Base-by-base conservation (phyloP, 1,140 invertebrate species). In the Aphelenchoides avenae region DNA sequence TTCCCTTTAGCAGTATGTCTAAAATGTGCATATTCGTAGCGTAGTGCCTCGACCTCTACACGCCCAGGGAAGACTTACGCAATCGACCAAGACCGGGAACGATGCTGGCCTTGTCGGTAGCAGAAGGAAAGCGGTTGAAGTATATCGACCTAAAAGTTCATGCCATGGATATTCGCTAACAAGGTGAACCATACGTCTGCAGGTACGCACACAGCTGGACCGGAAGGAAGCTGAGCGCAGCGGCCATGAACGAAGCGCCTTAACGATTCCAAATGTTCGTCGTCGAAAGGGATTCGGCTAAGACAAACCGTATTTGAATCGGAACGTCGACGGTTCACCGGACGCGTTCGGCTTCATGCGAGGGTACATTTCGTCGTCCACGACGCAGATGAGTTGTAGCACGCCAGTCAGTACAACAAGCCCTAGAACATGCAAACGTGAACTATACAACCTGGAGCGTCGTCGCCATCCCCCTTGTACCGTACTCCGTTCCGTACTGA, bases 291-390 rank as follows among this genome's bases (percentile, higher is more conserved):
- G 41, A 11, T 43, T 26, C 24, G 42, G 1, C 11, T 15, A n/a
- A 15, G 40, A 57, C 18, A 29, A 22, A 55, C 61, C 61, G 52
- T 61, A 61, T 24, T 33, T 20, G 41, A 52, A 61, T 29, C 29
- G 34, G 24, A 61, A 61, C 22, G 34, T 15, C 4, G 58, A 63
- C 26, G 61, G 58, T 29, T 61, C 58, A 4, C 58, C 58, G 20
- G 61, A 29, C 9, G 61, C 42, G 24, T 54, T 65, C 22, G 58
- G 57, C 27, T 61, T 61, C 58, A 61, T 62, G 34, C 58, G 36
- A 3, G 57, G 61, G 4, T 39, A 29, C 61, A 65, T 61, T 52
- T 61, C 58, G 31, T 61, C 58, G 59, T 61, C 58, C 2, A 61
- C 58, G 5, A 52, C 42, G 33, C 60, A 64, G 46, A 61, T 61